phyloP scores from a whole-genome alignment of 2,888 invertebrate species.

The Perizoma affinitatum region DNA sequence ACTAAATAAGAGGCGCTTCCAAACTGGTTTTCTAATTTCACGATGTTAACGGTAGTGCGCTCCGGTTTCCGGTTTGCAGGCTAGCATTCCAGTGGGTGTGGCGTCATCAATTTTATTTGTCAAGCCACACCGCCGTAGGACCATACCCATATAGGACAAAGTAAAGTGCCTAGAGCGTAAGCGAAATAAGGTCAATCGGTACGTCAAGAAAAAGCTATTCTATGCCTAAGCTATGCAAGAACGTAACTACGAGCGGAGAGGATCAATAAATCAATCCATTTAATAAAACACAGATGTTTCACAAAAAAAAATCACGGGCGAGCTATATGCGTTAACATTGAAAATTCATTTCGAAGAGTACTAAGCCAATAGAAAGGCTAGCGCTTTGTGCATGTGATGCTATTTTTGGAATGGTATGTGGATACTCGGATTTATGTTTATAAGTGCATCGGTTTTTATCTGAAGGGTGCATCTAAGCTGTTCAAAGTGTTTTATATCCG shows the following conservation, averaged over 20 bases:
- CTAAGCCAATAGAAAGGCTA: slow-evolving; percentile 43
- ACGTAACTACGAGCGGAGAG: slow-evolving; percentile 20
- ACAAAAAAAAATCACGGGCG: slow-evolving; percentile 41
- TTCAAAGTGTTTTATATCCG: slow-evolving; percentile 57
- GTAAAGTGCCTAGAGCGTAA: slow-evolving; percentile 33
- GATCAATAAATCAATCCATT: slow-evolving; percentile 39
- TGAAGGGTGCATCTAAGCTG: slow-evolving; percentile 65
- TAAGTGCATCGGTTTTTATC: slow-evolving; percentile 74
- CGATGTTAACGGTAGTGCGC: slow-evolving; percentile 73
- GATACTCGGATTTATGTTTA: slow-evolving; percentile 57
- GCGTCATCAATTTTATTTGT: slow-evolving; percentile 73
- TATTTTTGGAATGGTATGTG: slow-evolving; percentile 72
- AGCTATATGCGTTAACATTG: slow-evolving; percentile 28
- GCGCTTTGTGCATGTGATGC: slow-evolving; percentile 48
- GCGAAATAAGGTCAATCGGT: slow-evolving; percentile 47
- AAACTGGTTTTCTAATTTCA: slow-evolving; percentile 72
- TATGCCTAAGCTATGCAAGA: slow-evolving; percentile 9
- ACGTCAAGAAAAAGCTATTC: slow-evolving; percentile 24
- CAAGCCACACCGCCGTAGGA: slow-evolving; percentile 49
- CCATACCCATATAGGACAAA: slow-evolving; percentile 41
- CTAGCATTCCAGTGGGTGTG: slow-evolving; percentile 67
- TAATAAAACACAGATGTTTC: slow-evolving; percentile 42
- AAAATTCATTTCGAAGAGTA: slow-evolving; percentile 43
- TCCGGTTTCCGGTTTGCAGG: slow-evolving; percentile 70
- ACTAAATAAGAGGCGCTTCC: slow-evolving; percentile 43